Evolutionary conservation across 2,113 vertebrate species (phyloP).

Genomic region (Cochlearius cochlearius): DNA sequence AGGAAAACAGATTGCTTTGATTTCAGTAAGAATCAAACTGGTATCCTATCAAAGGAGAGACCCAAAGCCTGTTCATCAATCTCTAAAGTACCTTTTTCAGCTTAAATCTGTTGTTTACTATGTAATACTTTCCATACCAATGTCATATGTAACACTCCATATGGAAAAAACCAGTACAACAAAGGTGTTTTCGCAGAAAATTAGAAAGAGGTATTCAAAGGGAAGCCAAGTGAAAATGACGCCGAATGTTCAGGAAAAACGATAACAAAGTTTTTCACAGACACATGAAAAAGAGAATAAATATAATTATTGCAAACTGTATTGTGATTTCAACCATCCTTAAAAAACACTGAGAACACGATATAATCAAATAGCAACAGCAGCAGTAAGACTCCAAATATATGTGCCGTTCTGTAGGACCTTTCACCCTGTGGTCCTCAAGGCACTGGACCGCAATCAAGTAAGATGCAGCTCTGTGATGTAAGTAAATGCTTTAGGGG

Average conservation of each 20-base stretch:
- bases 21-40: neutral
- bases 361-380: neutral
- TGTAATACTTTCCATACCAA: conserved; percentile 41
- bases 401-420: neutral
- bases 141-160: neutral
- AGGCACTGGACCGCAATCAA: neutral
- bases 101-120: neutral
- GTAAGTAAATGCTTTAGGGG: neutral
- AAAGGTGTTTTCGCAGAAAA: conserved; percentile 28
- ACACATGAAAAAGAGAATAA: neutral
- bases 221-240: neutral
- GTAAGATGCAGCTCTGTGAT: neutral
- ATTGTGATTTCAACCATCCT: neutral
- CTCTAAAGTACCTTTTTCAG: conserved; percentile 10
- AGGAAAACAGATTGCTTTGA: neutral
- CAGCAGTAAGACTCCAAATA: neutral
- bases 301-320: neutral
- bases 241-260: neutral
- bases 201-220: conserved; percentile 15
- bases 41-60: neutral
- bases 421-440: neutral
- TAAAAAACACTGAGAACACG: neutral
- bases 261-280: neutral
- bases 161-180: neutral
- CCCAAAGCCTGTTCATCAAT: neutral